A percentile compares a stretch with the other conserved stretches of the same genome.
phyloP scores from a whole-genome alignment of 1,140 invertebrate genomes.

The Bombus fervidus region DNA sequence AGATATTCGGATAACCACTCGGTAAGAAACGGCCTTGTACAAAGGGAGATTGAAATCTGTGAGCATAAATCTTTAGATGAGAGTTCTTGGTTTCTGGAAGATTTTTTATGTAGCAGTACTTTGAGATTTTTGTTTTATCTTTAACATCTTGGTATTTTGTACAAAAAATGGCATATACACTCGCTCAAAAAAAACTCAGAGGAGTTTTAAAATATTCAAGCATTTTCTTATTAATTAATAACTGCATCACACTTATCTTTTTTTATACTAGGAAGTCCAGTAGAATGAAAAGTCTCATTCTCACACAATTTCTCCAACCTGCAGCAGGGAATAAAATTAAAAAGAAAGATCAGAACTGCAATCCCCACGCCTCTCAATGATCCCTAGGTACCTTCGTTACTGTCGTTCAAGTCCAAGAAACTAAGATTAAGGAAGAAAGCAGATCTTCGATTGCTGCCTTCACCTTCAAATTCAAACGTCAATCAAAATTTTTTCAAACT shows the following conservation, averaged over 20 bases:
- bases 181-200: too few species aligned
- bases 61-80: not conserved
- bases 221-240: too few species aligned
- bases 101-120: too few species aligned
- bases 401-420: not conserved
- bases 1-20: slow-evolving; percentile 52
- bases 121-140: too few species aligned
- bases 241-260: too few species aligned
- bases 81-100: too few species aligned
- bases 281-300: too few species aligned
- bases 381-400: not conserved
- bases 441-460: not conserved
- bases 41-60: slow-evolving; percentile 12
- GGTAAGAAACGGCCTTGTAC: not conserved
- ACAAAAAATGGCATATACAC: too few species aligned
- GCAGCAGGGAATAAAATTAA: not conserved
- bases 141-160: too few species aligned
- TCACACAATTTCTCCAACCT: not conserved
- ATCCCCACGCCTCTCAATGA: too few species aligned
- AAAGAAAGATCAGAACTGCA: not conserved
- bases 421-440: not conserved
- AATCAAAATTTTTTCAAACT: not conserved
- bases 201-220: too few species aligned
- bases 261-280: too few species aligned
- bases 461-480: not conserved